These are phyloP conservation scores for Polydrusus tereticollis DNA, from an alignment of 2,888 invertebrate species.

Conservation along the genomic window DNA sequence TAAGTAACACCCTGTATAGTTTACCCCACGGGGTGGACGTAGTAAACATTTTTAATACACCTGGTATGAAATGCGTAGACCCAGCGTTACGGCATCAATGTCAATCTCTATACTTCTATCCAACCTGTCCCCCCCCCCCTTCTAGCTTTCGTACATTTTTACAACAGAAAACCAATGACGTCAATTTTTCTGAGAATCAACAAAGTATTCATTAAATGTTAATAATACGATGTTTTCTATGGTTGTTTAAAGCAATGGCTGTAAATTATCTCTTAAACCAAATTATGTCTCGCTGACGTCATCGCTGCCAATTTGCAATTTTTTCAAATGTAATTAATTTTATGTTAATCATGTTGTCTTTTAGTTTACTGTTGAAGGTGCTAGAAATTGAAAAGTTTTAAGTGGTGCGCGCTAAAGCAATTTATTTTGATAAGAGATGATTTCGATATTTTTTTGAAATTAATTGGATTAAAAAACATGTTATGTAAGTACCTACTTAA, in stretches of 20 bases:
- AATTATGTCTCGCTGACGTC: constrained; percentile 25
- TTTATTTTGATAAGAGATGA: not conserved
- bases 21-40: too few species aligned
- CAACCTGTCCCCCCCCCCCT: not conserved
- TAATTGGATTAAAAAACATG: not conserved
- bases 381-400: not conserved
- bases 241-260: constrained; percentile 26
- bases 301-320: constrained; percentile 26
- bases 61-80: too few species aligned
- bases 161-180: constrained; percentile 20
- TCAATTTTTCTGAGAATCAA: constrained; percentile 22
- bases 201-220: constrained; percentile 14
- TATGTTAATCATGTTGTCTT: constrained; percentile 36
- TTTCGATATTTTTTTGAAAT: not conserved
- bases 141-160: not conserved
- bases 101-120: not conserved
- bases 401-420: not conserved
- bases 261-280: constrained; percentile 36
- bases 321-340: constrained; percentile 39
- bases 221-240: constrained; percentile 16
- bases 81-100: too few species aligned
- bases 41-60: too few species aligned
- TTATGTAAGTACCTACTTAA: not conserved
- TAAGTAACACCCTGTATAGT: too few species aligned
- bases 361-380: constrained; percentile 6